Evolutionary conservation across 2,797 vertebrate genomes (phyloP), one percentile per base, ranked within the genome.

Genomic region (Ctenochaetus hawaiiensis): DNA sequence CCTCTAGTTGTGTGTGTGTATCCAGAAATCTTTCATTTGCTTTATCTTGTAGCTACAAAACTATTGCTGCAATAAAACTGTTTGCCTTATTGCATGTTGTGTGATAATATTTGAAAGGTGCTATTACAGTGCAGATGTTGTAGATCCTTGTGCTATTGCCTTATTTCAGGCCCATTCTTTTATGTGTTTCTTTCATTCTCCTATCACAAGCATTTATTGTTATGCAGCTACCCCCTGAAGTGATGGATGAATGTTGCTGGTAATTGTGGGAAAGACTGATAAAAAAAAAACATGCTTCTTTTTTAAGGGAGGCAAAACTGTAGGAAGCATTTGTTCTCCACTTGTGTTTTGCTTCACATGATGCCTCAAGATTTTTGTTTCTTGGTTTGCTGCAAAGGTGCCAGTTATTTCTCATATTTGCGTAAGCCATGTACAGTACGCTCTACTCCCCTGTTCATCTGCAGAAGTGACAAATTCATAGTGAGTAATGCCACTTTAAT

Each of bases 401-500:
- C 76, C 65, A 80, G 47, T 73, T 80, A 67, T 69, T 70, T 67
- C 26, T 22, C 34, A 60, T 56, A 67, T 83, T 74, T 81, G 44
- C 3, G 1, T 22, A 59, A 44, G 45, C 20, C 3, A 1, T 53
- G 18, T 41, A 71, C 22, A 37, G 44, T 9, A 57, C 23, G 54
- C 22, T n/a, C 8, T 75, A 26, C 23, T 41, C 39, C 23, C 54
- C 62, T 39, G 51, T 78, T 80, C 60, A 69, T 85, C 16, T 79
- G 73, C 54, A 82, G 54, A 86, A 69, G 53, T 72, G 67, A 79
- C 73, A 84, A 51, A 81, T 80, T 78, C 17, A 77, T 76, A 30
- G 12, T 59, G 77, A 82, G 77, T 74, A 78, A 83, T 87, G 48
- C 53, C 51, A 23, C 57, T 86, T 90, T 91, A 91, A 90, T 91